Base-by-base conservation (phyloP, 2,888 invertebrate genomes). In the Acholoe squamosa region DNA sequence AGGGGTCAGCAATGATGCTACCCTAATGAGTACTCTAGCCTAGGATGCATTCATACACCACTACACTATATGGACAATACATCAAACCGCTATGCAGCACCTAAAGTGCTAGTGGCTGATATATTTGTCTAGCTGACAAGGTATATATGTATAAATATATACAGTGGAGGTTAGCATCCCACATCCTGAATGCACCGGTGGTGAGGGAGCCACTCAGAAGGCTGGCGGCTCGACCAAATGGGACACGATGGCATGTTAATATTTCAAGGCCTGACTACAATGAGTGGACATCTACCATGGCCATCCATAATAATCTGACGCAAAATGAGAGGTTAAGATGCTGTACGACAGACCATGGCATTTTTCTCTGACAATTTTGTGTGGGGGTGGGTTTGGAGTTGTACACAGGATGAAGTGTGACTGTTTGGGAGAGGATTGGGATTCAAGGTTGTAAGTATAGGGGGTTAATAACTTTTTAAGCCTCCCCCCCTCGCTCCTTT, bases 311-410 rank as follows among this genome's bases (percentile, higher is more conserved):
- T 71, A 71, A 71, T 71, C 31, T 28, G 14, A 7, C 28, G 31
- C 71, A 14, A 71, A 71, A 71, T 71, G 71, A 71, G 25, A 71
- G 71, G 71, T 71, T 71, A 71, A 71, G 71, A 71, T 71, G 71
- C 25, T 25, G 14, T 28, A 28, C 31, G 28, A 71, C 71, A 71
- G 71, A 28, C 71, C 1, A 71, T 71, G 71, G 71, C 71, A 71
- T 28, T 71, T 71, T 71, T 71, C 71, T 14, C 14, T 25, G 25
- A 61, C 61, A 71, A 28, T 71, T 7, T 71, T 28, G 14, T 71
- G 31, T 7, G 71, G 71, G n/a, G 19, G 61, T 61, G 19, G 19
- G 61, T 3, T 61, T 3, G 61, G 19, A 12, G 61, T 7, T 3
- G 43, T 10, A 43, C 10, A 43, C 10, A 43, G 10, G 43, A n/a